These are phyloP conservation scores for Sebastes hubbsi DNA, from an alignment of 2,797 vertebrate species.

Conservation along the genomic window DNA sequence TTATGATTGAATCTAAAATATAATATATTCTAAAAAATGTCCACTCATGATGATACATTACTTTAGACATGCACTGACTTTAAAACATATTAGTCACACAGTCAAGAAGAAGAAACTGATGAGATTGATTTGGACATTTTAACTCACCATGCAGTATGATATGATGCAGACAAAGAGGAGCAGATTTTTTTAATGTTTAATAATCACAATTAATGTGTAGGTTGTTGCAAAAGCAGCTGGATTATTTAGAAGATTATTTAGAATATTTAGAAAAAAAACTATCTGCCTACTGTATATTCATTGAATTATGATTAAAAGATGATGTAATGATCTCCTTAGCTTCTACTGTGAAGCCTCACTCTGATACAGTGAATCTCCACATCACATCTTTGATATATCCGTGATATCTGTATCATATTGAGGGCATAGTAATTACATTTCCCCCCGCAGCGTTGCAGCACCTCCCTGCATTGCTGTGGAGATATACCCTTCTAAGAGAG, in stretches of 20 bases:
- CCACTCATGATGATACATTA: background rate
- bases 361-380: slow-evolving; percentile 5
- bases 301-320: background rate
- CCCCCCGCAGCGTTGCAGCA: slow-evolving; percentile 27
- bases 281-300: background rate
- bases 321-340: background rate
- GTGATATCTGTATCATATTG: slow-evolving; percentile 55
- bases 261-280: background rate
- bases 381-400: slow-evolving; percentile 42
- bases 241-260: background rate
- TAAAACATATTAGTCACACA: background rate
- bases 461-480: slow-evolving; percentile 34
- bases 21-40: background rate
- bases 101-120: background rate
- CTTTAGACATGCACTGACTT: background rate
- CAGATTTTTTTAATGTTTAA: background rate
- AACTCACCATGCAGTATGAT: background rate
- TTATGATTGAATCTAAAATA: background rate
- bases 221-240: background rate
- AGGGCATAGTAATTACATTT: slow-evolving; percentile 49
- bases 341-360: background rate
- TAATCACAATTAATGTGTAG: background rate
- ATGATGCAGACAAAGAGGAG: slow-evolving; percentile 6
- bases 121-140: background rate
- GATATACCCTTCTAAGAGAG: slow-evolving; percentile 41